Conservation (phyloP, 2,113 vertebrate species). For the Hystrix brachyura region DNA sequence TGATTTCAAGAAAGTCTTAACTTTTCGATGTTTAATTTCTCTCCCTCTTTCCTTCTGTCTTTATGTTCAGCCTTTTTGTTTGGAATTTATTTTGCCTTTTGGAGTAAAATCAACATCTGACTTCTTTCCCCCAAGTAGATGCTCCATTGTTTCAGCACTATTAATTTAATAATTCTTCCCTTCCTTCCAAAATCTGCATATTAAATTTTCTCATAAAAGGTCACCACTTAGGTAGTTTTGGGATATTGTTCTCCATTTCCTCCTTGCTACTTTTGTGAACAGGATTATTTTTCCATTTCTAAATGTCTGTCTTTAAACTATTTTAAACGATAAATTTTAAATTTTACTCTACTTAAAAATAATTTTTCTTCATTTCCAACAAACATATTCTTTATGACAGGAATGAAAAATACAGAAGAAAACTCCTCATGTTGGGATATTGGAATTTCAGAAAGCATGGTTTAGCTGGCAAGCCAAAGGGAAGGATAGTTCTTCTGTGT, state of each 20-base stretch:
- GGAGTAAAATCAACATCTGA: slow-evolving; percentile 7
- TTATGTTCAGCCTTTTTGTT: not conserved
- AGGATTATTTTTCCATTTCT: slow-evolving; percentile 37
- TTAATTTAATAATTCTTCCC: slow-evolving; percentile 28
- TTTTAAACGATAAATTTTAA: slow-evolving; percentile 14
- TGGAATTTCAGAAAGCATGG: not conserved
- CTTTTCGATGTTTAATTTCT: slow-evolving; percentile 23
- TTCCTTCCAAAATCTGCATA: not conserved
- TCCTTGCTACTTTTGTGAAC: slow-evolving; percentile 38
- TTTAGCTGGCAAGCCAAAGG: not conserved
- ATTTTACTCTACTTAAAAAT: not conserved
- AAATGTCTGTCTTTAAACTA: slow-evolving; percentile 32
- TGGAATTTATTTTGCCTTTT: slow-evolving; percentile 37
- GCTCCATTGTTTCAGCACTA: not conserved
- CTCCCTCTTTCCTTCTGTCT: not conserved
- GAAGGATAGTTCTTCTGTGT: not conserved
- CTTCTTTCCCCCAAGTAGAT: not conserved
- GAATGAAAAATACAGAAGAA: not conserved
- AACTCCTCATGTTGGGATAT: not conserved
- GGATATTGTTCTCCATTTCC: not conserved
- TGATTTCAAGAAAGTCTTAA: not conserved
- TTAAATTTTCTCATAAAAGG: slow-evolving; percentile 21
- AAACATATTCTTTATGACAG: not conserved
- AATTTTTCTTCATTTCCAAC: not conserved
- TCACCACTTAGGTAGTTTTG: not conserved